Base-by-base conservation (phyloP, 2,113 vertebrate genomes). In the Cephalopholis sonnerati region DNA sequence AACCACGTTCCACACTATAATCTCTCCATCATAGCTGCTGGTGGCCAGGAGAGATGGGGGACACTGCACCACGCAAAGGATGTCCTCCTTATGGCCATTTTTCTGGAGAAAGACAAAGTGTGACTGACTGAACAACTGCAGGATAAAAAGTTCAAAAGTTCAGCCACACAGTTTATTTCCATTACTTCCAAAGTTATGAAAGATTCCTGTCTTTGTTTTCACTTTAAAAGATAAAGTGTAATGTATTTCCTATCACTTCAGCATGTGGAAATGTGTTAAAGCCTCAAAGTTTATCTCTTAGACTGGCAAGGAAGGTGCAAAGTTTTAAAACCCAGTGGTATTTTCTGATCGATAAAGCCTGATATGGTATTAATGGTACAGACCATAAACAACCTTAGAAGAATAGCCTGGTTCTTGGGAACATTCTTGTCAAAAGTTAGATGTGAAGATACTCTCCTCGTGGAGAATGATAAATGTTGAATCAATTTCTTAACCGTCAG, bases 11-110 rank as follows among this genome's bases (percentile, higher is more conserved):
- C 95, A 97, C 73, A 97, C 79, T 36, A 95, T 86, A 54, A 96
- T 90, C 72, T 96, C 95, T 18, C 95, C 94, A 41, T 96, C 83
- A 0, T 93, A 96, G 86, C 94, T 94, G 81, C 94, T 89, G 9
- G 95, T 96, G 77, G 94, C 80, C 7, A 96, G 82, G 24, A 96
- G 89, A 77, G 90, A 91, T 0, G 92, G 95, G 1, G 95, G 95
- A 46, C 96, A 96, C n/a, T 96, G 93, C 2, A 92, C 94, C 10
- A 94, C 74, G 64, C 95, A 96, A 5, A 96, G 91, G 79, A 94
- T 93, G 79, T 96, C 92, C 0, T 95, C 95, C 65, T 92, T 93
- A 71, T 95, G 95, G 27, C 95, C 82, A 0, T 68, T 79, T 54
- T 55, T 91, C 94, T 96, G 89, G 69, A 27, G 53, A 63, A 50